Base-by-base conservation (phyloP, 2,797 vertebrate genomes). In the Dermochelys coriacea region DNA sequence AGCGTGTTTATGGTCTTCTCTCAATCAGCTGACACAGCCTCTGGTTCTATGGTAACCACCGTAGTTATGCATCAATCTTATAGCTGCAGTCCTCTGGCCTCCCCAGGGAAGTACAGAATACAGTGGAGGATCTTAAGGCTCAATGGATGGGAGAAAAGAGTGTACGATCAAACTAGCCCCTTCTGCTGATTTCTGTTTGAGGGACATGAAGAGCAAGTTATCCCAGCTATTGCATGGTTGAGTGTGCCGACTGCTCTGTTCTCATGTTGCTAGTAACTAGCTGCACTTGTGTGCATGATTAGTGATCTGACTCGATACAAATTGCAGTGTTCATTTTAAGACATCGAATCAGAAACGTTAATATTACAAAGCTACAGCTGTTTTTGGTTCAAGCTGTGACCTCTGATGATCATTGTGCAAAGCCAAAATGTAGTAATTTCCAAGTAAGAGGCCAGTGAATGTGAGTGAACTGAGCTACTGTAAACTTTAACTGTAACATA, bases 391-490 rank as follows among this genome's bases (percentile, higher is more conserved):
- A 45, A 16, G 74, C 74, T 75, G 25, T 29, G 74, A 74, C 41
- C 12, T 74, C 12, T 25, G 45, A 75, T 25, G 71, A 47, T 47
- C 25, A 27, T 29, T 75, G 25, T 47, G 25, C 41, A 16, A 47
- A 75, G 74, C 74, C 14, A 47, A 47, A 47, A 29, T 16, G 25
- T 15, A 29, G 45, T 47, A 75, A 41, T 71, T 71, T 71, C 1
- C 37, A 12, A 0, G 21, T 2, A 34, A 37, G 21, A 31, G 29
- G 57, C 45, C 18, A 3, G 80, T 4, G 68, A n/a, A 2, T 0
- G 5, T 12, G 5, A 79, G 31, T 52, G n/a, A 29, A 1, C 80
- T 1, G 0, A 4, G 2, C 45, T 10, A 0, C 4, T 5, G 25
- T 51, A 2, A 3, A 25, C 37, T 14, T 14, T 5, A 25, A 3